These are phyloP conservation scores for Allygus modestus DNA, from an alignment of 2,888 invertebrate genomes.

Conservation along the genomic window DNA sequence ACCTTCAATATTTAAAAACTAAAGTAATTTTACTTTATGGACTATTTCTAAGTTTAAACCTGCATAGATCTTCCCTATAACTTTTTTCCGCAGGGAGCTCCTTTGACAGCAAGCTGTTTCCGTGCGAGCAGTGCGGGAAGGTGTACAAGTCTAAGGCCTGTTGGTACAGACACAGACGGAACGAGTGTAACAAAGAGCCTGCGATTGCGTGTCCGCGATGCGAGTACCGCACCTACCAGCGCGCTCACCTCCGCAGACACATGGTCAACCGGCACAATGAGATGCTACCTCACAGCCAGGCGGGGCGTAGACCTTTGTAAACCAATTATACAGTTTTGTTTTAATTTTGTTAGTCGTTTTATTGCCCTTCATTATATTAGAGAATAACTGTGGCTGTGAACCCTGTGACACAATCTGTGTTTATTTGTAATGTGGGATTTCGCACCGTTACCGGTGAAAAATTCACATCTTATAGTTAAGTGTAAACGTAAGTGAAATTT, in stretches of 20 bases:
- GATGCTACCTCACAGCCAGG: background rate
- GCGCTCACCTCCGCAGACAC: conserved; percentile 76
- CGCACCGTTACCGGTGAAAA: too few species aligned
- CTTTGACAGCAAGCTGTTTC: background rate
- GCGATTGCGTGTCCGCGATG: conserved; percentile 75
- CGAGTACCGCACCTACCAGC: conserved; percentile 74
- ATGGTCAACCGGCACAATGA: conserved; percentile 18
- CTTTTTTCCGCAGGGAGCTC: too few species aligned
- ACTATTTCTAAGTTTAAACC: too few species aligned
- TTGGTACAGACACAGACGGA: conserved; percentile 61
- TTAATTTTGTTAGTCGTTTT: background rate
- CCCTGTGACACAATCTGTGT: too few species aligned
- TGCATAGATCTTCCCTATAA: too few species aligned
- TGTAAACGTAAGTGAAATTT: too few species aligned
- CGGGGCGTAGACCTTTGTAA: conserved; percentile 31
- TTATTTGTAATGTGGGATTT: too few species aligned
- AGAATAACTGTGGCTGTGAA: too few species aligned
- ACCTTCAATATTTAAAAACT: too few species aligned
- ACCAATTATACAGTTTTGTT: background rate
- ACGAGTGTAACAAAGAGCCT: conserved; percentile 66
- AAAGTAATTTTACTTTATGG: too few species aligned
- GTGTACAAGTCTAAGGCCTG: conserved; percentile 68
- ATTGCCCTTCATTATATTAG: too few species aligned
- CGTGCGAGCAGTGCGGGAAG: conserved; percentile 66
- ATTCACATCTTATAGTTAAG: too few species aligned